Base-by-base conservation (phyloP, 2,888 invertebrate species). In the Zygaena filipendulae region DNA sequence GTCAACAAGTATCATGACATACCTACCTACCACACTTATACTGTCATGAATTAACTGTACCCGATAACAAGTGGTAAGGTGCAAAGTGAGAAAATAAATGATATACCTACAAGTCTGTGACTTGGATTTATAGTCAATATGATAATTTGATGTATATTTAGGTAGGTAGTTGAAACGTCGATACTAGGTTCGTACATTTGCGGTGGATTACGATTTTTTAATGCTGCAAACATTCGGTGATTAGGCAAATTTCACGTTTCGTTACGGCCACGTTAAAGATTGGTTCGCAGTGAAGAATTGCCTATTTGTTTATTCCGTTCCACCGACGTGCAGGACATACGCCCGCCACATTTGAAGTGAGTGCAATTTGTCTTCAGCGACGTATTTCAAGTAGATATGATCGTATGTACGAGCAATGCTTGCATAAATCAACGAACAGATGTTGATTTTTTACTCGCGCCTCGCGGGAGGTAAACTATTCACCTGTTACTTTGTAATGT, bases 311-410 rank as follows among this genome's bases (percentile, higher is more conserved):
- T 59, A 64, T 64, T 63, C 63, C 52, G 47, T 42, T 46, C 57
- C 54, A 48, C 49, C 53, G 50, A n/a, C n/a, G n/a, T n/a, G 40
- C 49, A 55, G 56, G 59, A 57, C 49, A 49, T 40, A 42, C 49
- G 49, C 58, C 55, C 59, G 61, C 59, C 59, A 60, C 59, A 59
- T 68, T 68, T 68, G 66, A 69, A 63, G 69, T 63, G 69, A 69
- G 49, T 62, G 61, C 74, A 75, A 77, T 77, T 77, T 77, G 77
- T 75, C 74, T 64, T 52, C 40, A 38, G 49, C 61, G 69, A 70
- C 67, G 59, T 64, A 59, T 62, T 62, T 64, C 66, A 66, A 66
- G 61, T 61, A 68, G 74, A 75, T 74, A 77, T 75, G 62, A 75
- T 75, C 75, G 61, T 67, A 59, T 64, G 60, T 61, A 55, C 56